Evolutionary conservation across 2,113 vertebrate genomes (phyloP).

Genomic region (Falcunculus frontatus): DNA sequence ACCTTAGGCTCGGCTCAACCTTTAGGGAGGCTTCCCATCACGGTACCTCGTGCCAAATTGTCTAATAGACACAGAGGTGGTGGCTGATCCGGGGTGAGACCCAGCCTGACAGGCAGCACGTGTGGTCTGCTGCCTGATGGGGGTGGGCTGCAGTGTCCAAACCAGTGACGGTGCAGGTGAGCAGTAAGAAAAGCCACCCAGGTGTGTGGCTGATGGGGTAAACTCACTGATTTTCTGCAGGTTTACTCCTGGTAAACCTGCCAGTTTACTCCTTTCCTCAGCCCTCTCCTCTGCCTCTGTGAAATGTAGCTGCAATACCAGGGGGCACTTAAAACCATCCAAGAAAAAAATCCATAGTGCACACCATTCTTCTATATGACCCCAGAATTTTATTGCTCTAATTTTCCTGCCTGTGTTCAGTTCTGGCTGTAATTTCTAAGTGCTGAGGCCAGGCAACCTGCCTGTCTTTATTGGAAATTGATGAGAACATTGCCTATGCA

Average conservation of each 20-base stretch:
- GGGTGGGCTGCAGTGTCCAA: neutral
- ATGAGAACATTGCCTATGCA: neutral
- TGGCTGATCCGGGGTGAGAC: neutral
- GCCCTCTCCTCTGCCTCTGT: neutral
- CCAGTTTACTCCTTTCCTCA: neutral
- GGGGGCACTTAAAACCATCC: neutral
- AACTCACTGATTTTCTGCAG: neutral
- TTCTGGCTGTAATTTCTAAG: neutral
- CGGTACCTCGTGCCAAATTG: fast-evolving
- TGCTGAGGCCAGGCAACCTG: neutral
- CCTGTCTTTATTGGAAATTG: neutral
- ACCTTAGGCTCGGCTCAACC: neutral
- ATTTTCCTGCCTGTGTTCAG: neutral
- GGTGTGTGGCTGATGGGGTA: neutral
- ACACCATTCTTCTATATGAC: neutral
- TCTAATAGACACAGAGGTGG: neutral
- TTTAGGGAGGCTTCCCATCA: neutral
- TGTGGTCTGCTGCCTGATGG: neutral
- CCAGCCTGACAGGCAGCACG: neutral
- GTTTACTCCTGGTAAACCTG: neutral
- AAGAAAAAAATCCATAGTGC: neutral
- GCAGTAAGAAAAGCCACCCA: fast-evolving
- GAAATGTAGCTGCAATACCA: neutral
- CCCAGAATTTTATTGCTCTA: neutral
- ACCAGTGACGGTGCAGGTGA: neutral